Percentiles rank a stretch among this genome's conserved stretches.
phyloP scores from a whole-genome alignment of 2,113 vertebrate species.

The Proteles cristata region DNA sequence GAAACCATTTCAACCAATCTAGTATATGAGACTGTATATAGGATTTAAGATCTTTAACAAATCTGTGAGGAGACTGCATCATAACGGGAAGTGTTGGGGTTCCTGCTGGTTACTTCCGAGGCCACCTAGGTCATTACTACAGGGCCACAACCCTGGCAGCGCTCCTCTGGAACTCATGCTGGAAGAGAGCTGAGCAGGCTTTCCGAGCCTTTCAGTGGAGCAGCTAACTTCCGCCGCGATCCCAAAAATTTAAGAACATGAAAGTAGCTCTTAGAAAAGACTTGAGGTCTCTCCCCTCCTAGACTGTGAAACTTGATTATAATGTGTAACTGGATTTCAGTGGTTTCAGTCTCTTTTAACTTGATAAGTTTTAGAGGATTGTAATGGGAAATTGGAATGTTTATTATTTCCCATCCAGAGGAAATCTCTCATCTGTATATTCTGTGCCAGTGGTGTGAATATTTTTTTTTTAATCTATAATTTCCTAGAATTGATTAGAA shows the following conservation, averaged over 20 bases:
- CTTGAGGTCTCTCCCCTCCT: not conserved
- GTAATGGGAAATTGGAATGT: not conserved
- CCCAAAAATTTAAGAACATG: not conserved
- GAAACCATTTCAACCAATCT: not conserved
- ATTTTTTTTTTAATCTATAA: not conserved
- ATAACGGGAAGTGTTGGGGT: not conserved
- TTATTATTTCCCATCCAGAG: constrained; percentile 19
- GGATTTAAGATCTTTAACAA: not conserved
- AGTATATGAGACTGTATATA: not conserved
- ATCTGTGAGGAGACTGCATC: not conserved
- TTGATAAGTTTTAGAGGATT: not conserved
- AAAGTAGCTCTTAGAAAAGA: not conserved
- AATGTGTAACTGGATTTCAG: not conserved
- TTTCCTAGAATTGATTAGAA: constrained; percentile 44
- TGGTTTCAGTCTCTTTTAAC: not conserved
- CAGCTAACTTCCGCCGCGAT: not conserved
- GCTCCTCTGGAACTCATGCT: not conserved
- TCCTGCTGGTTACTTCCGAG: not conserved
- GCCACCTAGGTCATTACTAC: not conserved
- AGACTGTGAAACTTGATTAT: not conserved
- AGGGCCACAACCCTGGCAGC: not conserved
- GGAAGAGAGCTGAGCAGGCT: not conserved
- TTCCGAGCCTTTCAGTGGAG: not conserved
- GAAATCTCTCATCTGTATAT: constrained; percentile 7
- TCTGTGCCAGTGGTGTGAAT: not conserved